Evolutionary conservation across 2,113 vertebrate genomes (phyloP).

Genomic region (Dolichallabes microphthalmus): DNA sequence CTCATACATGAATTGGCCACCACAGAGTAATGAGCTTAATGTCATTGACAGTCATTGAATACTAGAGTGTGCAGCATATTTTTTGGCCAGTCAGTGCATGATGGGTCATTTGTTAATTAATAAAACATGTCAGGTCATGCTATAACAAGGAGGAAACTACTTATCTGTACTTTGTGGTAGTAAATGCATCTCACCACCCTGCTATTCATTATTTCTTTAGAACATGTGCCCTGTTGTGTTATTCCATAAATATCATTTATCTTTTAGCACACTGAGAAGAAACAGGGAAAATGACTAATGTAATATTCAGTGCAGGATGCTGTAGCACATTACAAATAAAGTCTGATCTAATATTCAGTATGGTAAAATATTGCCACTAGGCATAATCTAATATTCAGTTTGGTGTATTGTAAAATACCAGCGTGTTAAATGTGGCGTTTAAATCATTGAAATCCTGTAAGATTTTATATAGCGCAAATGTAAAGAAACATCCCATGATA

Average conservation of each 20-base stretch:
- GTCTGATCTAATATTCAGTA: background rate
- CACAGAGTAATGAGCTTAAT: too few species aligned
- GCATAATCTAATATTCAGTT: background rate
- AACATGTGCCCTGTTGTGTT: background rate
- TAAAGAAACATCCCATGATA: background rate
- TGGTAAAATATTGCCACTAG: background rate
- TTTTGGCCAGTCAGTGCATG: background rate
- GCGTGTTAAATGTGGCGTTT: background rate
- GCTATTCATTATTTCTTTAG: background rate
- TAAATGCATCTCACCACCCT: background rate
- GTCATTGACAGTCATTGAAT: too few species aligned
- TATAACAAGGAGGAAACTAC: background rate
- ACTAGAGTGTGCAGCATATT: too few species aligned
- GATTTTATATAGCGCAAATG: background rate
- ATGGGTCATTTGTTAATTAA: background rate
- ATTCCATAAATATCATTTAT: background rate
- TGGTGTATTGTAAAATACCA: background rate
- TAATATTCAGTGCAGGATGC: background rate
- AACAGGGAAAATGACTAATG: background rate
- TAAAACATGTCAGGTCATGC: background rate
- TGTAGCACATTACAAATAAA: background rate
- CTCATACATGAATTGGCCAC: too few species aligned
- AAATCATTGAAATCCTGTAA: background rate
- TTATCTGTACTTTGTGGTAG: background rate
- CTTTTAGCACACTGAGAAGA: background rate